Base-by-base conservation (phyloP, 2,888 invertebrate genomes). In the Embidobia sp. region DNA sequence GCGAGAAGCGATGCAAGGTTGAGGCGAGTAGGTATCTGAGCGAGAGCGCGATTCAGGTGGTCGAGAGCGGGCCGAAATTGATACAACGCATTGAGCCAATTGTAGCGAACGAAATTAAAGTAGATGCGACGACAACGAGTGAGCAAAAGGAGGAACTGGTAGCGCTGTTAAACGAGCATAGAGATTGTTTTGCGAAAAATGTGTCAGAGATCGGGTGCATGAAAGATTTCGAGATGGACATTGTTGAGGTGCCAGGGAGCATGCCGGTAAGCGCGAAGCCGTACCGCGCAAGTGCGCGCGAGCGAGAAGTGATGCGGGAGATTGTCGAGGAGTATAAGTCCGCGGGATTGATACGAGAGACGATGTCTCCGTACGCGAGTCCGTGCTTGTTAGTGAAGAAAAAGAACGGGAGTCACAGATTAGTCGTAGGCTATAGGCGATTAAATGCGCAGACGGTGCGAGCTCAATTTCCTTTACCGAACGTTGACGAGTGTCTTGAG, bases 301-400 rank as follows among this genome's bases (percentile, higher is more conserved):
- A 33, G 6, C 33, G 33, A 2, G 33, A 33, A 33, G 11, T 33
- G 2, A 33, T 33, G 33, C 33, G 33, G 2, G 33, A 33, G 4
- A 3, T 33, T 3, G 13, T 33, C 2, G n/a, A 10, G 5, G 33
- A 33, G 11, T 33, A 33, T 13, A 33, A 13, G n/a, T 33, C 33
- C 4, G 33, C 33, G 33, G 33, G 81, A 31, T 55, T 82, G 3
- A 80, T 77, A 5, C 66, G 46, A 2, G 80, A 82, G 8, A 83
- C 80, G 7, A 55, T 5, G 10, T 82, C 81, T 2, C 46, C 78
- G 2, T 81, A 81, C 42, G 74, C 79, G 0, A 77, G 74, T 27
- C 81, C 81, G 8, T 75, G 67, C 10, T 33, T 82, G 5, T 26
- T 83, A 2, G 76, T 79, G 0, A 57, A 19, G 5, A 81, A 82